Percentiles rank a stretch among this genome's conserved stretches.
phyloP scores from a whole-genome alignment of 2,888 invertebrate species.

The Andrena minutula region DNA sequence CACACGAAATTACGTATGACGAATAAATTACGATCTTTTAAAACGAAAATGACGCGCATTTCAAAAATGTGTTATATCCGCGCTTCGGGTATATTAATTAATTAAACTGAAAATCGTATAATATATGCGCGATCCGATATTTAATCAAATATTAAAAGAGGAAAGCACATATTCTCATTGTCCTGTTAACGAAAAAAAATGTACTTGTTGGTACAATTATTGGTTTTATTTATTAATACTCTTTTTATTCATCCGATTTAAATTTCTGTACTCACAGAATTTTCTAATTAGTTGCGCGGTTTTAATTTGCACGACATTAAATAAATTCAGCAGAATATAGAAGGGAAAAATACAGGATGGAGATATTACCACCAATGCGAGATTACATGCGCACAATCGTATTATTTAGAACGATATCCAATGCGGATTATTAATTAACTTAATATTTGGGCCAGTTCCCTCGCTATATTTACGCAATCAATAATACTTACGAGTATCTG shows the following conservation, averaged over 20 bases:
- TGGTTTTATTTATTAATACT: neutral
- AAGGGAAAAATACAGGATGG: neutral
- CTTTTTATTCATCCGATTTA: neutral
- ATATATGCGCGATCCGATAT: neutral
- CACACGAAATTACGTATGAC: neutral
- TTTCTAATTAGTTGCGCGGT: neutral
- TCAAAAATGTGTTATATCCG: neutral
- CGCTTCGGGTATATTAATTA: slow-evolving; percentile 2
- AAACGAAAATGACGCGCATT: neutral
- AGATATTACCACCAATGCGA: no score
- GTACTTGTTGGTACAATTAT: neutral
- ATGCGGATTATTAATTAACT: neutral
- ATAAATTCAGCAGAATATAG: neutral
- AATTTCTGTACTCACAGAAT: neutral
- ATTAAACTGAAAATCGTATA: neutral
- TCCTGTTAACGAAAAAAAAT: neutral
- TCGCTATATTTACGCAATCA: slow-evolving; percentile 1
- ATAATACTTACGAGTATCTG: slow-evolving; percentile 3
- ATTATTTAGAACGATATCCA: neutral
- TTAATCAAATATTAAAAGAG: neutral
- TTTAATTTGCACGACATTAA: neutral
- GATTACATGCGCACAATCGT: neutral
- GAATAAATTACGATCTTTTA: neutral
- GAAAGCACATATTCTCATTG: neutral
- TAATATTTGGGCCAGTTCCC: slow-evolving; percentile 1